Percentiles rank a stretch among this genome's conserved stretches.
Evolutionary conservation across 2,797 vertebrate species (phyloP).

Genomic region (Lerista edwardsae): DNA sequence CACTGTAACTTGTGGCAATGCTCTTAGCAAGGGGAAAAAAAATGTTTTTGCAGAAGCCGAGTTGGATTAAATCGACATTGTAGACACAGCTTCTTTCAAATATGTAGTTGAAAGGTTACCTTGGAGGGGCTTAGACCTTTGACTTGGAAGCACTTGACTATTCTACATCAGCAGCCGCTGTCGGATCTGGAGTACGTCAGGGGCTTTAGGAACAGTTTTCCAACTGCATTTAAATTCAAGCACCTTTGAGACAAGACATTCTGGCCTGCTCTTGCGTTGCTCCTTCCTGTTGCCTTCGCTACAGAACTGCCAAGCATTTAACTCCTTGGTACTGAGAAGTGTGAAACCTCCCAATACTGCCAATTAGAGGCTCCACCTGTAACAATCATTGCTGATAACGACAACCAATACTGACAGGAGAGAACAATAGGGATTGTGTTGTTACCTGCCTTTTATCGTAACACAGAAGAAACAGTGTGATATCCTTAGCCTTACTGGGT

Average conservation of each 20-base stretch:
- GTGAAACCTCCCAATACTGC: constrained; percentile 22
- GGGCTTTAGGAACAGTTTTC: background rate
- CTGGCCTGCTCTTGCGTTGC: constrained; percentile 6
- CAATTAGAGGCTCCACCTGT: constrained; percentile 42
- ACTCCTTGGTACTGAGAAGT: background rate
- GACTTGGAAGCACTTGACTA: constrained; percentile 33
- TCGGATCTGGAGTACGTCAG: background rate
- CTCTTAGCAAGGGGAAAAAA: background rate
- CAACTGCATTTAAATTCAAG: constrained; percentile 31
- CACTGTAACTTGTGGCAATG: background rate
- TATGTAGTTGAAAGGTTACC: constrained; percentile 17
- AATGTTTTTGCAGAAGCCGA: background rate
- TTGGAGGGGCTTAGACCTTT: constrained; percentile 5
- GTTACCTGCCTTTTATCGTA: constrained; percentile 8
- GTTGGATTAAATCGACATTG: background rate
- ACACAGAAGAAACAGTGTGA: rapidly evolving
- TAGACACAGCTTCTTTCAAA: background rate
- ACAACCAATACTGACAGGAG: constrained; percentile 32
- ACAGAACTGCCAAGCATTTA: background rate
- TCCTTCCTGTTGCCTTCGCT: background rate
- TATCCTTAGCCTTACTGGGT: rapidly evolving
- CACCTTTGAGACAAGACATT: constrained; percentile 26
- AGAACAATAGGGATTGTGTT: constrained; percentile 1
- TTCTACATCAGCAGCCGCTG: constrained; percentile 24
- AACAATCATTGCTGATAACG: constrained; percentile 21